Base-by-base conservation (phyloP, 2,888 invertebrate genomes). In the Leistus spinibarbis region DNA sequence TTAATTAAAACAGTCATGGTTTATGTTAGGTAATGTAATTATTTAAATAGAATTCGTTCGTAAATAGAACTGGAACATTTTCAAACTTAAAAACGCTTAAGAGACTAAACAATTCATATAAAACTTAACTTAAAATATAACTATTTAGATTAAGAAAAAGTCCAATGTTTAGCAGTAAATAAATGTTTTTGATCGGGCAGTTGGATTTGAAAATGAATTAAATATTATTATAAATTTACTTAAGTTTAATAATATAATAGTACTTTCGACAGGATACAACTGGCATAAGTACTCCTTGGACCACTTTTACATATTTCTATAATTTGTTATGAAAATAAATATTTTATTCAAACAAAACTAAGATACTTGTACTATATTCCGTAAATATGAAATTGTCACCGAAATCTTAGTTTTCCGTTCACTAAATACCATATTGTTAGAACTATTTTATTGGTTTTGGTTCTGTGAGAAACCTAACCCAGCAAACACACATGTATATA, bases 61-160 rank as follows among this genome's bases (percentile, higher is more conserved):
- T 57, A 40, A 20, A 60, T 60, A 60, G 60, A 22, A 60, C 22
- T 60, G 60, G 19, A 17, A 20, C 19, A 56, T 72, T 23, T 57
- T 40, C 40, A 40, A 72, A 65, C 66, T 65, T 72, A 72, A n/a
- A n/a, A 72, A 72, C 72, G 72, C 72, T 72, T 72, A 72, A 72
- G 72, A 72, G 65, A 72, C 72, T 72, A 56, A 64, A 64, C 53
- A 63, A 54, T 70, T 70, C 69, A 63, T 70, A 69, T 64, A 19
- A 64, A 57, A 69, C 56, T 69, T 72, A 57, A 69, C 56, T 69
- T 72, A 20, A 56, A 16, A 70, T 27, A 69, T 63, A 56, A 72
- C 65, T 72, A 72, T 57, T 65, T 72, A 72, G 66, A 54, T 40
- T 72, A 65, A 72, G 66, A 24, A 72, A 72, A 72, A 65, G 72